Evolutionary conservation across 2,797 vertebrate genomes (phyloP), one percentile per base, ranked within the genome.

Genomic region (Aldrovandia affinis): DNA sequence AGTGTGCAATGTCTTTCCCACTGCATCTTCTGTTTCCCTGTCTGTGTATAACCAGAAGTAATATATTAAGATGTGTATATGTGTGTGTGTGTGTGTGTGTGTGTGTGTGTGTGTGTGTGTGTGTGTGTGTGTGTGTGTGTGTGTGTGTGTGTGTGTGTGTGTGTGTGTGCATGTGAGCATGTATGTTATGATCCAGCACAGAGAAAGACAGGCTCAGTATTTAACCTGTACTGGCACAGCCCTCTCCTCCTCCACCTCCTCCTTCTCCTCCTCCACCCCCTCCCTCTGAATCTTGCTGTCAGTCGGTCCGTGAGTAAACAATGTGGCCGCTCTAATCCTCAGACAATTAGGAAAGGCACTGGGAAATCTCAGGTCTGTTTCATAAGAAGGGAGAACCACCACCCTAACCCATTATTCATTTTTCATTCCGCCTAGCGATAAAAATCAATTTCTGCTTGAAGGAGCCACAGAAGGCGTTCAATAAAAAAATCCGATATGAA

Each of bases 361-460:
- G 33, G 15, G 15, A 70, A 70, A 20, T 12, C 7, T 30, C 78
- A 30, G 12, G 25, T 73, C 1, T 22, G 18, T 79, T 70, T 30
- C 25, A 50, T 30, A 39, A 78, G 63, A n/a, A 30, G 39, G 33
- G 73, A 2, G 10, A 2, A n/a, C 36, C 30, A 44, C 39, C 63
- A 28, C 20, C 78, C 30, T n/a, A 61, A 61, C 54, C 54, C 55
- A 82, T 82, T 59, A 42, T 59, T 36, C 42, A 63, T 81, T 28
- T 81, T 73, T 73, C 65, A 83, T 36, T 81, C 44, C 6, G 42
- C 77, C 50, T 50, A 80, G 83, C 54, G 75, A 78, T 63, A 77
- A 81, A 85, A 84, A 61, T 77, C 68, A 47, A 84, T 84, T 84
- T 84, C 68, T 85, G 63, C 68, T 33, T 22, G 30, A 82, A 63